A percentile compares a stretch with the other conserved stretches of the same genome.
Conservation (phyloP, 2,797 vertebrate genomes). For the Amazonetta brasiliensis region DNA sequence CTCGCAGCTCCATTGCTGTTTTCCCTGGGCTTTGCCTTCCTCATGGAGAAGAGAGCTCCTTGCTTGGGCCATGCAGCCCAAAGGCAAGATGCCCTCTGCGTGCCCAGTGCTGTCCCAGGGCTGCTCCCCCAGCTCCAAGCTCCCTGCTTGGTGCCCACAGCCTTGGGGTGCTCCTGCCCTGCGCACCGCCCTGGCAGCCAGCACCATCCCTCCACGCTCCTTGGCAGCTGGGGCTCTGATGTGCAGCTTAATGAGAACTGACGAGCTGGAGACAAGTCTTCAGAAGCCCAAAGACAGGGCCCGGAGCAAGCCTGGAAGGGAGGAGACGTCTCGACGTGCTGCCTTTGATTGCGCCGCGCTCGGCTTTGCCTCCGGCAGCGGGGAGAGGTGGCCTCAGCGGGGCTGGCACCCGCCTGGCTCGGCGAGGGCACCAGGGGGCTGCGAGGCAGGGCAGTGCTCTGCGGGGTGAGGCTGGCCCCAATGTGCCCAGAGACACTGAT, state of each 20-base stretch:
- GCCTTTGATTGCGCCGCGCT: not conserved
- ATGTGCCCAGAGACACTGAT: not conserved
- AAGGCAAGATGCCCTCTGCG: not conserved
- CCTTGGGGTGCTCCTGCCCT: no score
- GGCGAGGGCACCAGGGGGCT: rapidly evolving
- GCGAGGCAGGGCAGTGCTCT: not conserved
- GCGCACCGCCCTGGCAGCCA: rapidly evolving
- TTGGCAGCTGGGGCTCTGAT: slow-evolving; percentile 26
- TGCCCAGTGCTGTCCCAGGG: not conserved
- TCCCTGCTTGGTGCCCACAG: no score
- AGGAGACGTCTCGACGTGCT: not conserved
- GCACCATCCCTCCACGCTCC: not conserved
- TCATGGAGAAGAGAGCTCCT: no score
- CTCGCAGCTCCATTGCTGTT: rapidly evolving
- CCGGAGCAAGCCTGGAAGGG: slow-evolving; percentile 2
- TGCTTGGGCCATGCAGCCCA: not conserved
- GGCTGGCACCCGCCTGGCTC: not conserved
- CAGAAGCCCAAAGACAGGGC: slow-evolving; percentile 47
- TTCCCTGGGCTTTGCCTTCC: no score
- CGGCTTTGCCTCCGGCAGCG: not conserved
- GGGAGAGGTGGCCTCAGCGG: not conserved
- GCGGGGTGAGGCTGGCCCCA: no score
- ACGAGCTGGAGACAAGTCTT: not conserved
- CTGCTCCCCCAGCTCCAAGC: not conserved
- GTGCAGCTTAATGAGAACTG: not conserved